These are phyloP conservation scores for Hippoglossus stenolepis DNA, from an alignment of 2,113 vertebrate genomes.

Conservation along the genomic window DNA sequence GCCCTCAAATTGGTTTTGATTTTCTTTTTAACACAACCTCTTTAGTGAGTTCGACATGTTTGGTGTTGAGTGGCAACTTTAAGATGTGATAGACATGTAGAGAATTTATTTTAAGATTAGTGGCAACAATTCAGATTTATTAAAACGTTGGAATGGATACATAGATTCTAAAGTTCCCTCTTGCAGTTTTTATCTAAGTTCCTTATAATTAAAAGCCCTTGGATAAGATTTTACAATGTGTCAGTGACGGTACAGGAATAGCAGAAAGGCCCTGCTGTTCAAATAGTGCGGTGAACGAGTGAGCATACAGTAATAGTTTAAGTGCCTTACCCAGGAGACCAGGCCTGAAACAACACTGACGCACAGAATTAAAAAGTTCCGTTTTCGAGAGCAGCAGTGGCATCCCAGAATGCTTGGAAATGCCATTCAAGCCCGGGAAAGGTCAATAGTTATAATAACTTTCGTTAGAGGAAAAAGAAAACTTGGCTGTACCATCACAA, in stretches of 20 bases:
- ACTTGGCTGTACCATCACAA: constrained; percentile 76
- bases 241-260: constrained; percentile 1
- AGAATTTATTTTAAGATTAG: neutral
- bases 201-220: neutral
- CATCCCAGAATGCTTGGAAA: constrained; percentile 78
- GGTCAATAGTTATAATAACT: constrained; percentile 89
- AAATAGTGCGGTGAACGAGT: constrained; percentile 29
- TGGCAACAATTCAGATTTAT: neutral
- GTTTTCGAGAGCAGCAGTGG: constrained; percentile 72
- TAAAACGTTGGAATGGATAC: neutral
- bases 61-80: neutral
- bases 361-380: constrained; percentile 80
- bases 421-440: constrained; percentile 81
- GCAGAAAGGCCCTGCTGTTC: constrained; percentile 12
- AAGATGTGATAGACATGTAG: neutral
- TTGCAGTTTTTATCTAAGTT: neutral
- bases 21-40: neutral
- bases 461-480: constrained; percentile 77
- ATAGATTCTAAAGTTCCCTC: neutral
- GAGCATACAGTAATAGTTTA: constrained; percentile 64
- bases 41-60: neutral
- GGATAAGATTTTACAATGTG: constrained; percentile 1
- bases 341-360: constrained; percentile 79
- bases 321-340: constrained; percentile 68
- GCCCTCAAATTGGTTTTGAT: neutral